A percentile compares a stretch with the other conserved stretches of the same genome.
Evolutionary conservation across 37 sponge, comb jelly and placozoan species (phyloP).

Genomic region (Aphrocallistes beatrix): DNA sequence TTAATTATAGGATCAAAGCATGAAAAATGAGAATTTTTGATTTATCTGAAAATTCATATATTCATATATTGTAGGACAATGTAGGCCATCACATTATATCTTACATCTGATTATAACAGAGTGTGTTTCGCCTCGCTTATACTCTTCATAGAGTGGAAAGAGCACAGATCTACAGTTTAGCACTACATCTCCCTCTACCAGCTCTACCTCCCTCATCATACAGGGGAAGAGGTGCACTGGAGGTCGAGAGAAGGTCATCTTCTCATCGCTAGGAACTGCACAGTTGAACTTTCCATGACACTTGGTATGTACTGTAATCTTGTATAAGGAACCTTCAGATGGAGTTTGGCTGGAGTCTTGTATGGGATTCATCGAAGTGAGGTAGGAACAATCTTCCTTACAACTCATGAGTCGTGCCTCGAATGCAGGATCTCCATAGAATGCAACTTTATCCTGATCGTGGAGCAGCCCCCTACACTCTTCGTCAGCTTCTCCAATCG

Average conservation of each 20-base stretch:
- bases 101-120: neutral
- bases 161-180: conserved; percentile 38
- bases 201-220: neutral
- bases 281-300: conserved; percentile 23
- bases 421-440: conserved; percentile 60
- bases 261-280: conserved; percentile 19
- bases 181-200: conserved; percentile 33
- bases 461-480: conserved; percentile 34
- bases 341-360: neutral
- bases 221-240: conserved; percentile 42
- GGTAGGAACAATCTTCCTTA: conserved; percentile 23
- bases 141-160: conserved; percentile 26
- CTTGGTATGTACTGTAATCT: conserved; percentile 10
- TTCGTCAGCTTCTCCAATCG: neutral
- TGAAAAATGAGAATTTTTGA: too few relatives aligned
- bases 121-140: neutral
- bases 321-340: conserved; percentile 22
- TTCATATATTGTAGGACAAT: too few relatives aligned
- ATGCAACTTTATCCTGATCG: conserved; percentile 42
- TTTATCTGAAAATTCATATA: too few relatives aligned
- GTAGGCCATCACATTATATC: too few relatives aligned
- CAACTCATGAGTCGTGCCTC: conserved; percentile 31
- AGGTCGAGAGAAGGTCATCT: conserved; percentile 29
- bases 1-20: too few relatives aligned
- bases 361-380: neutral